Conservation (phyloP, 2,113 vertebrate species). For the Microtus pennsylvanicus region DNA sequence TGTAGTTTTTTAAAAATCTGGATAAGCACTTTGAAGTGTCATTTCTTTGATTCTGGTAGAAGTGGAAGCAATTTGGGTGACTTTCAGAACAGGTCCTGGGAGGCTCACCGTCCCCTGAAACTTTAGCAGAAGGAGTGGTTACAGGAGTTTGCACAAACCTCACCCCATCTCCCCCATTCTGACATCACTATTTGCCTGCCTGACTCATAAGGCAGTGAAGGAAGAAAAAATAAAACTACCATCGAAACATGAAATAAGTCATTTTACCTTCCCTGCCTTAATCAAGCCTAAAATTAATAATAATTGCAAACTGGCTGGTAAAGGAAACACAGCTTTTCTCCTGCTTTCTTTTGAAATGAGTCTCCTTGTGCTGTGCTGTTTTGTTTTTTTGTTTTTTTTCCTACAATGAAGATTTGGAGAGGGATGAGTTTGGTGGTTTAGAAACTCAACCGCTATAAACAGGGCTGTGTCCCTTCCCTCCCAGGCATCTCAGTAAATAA, state of each 20-base stretch:
- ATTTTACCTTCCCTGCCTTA: not conserved
- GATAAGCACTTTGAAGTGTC: not conserved
- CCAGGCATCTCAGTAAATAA: slow-evolving; percentile 53
- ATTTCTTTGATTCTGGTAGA: not conserved
- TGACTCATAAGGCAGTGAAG: slow-evolving; percentile 45
- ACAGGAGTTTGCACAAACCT: slow-evolving; percentile 60
- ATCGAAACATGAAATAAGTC: not conserved
- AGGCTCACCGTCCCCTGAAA: not conserved
- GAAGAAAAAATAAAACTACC: not conserved
- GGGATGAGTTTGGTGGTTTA: slow-evolving; percentile 52
- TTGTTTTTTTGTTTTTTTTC: not conserved
- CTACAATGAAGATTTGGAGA: slow-evolving; percentile 54
- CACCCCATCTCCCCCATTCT: not conserved
- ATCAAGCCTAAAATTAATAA: not conserved
- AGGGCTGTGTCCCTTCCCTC: not conserved
- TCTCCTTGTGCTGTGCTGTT: too few relatives aligned
- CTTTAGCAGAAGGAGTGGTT: slow-evolving; percentile 62
- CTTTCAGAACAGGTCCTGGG: not conserved
- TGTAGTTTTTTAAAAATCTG: not conserved
- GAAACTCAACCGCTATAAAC: slow-evolving; percentile 71
- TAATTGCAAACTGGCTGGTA: not conserved
- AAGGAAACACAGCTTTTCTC: not conserved
- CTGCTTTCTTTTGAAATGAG: not conserved
- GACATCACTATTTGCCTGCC: slow-evolving; percentile 49
- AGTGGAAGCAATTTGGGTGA: not conserved